Evolutionary conservation across 2,888 invertebrate genomes (phyloP), one percentile per base, ranked within the genome.

Genomic region (Agrochola circellaris): DNA sequence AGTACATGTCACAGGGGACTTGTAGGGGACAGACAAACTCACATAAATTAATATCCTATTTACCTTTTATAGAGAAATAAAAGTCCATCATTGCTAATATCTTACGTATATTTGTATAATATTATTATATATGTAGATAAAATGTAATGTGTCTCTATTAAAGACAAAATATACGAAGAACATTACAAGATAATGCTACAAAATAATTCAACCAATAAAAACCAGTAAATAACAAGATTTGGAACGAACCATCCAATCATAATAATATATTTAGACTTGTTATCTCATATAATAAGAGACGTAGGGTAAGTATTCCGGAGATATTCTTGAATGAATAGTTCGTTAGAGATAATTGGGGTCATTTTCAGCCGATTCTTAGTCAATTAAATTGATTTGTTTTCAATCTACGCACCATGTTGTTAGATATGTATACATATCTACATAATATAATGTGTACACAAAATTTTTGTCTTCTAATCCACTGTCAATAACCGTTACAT

Each of bases 251-350:
- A 23, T 15, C 26, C 61, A 69, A 56, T 76, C 30, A 76, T 61
- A 61, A 62, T 56, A 68, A 34, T 34, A 34, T 34, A 34, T 68
- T 61, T 45, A 62, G 45, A 62, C 26, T 48, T 26, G 45, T 15
- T 77, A 62, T 56, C 54, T 42, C 45, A 69, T 69, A 56, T 73
- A 69, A 54, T 62, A n/a, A 26, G 15, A 20, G 7, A 77, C 48
- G 5, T 56, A 48, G 77, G 62, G 26, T 38, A 69, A 77, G 69
- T 77, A 3, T 8, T 26, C 15, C 7, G n/a, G n/a, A 48, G 3
- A 48, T 54, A 45, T 48, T 56, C 23, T 11, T 48, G 26, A 69
- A 54, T 54, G 7, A 70, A 77, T 26, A 45, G 51, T 13, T 60
- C 8, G 26, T 54, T 77, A 67, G 4, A 61, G 13, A 15, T 51